Evolutionary conservation across 2,797 vertebrate genomes (phyloP), one percentile per base, ranked within the genome.

Genomic region (Pipistrellus pipistrellus): DNA sequence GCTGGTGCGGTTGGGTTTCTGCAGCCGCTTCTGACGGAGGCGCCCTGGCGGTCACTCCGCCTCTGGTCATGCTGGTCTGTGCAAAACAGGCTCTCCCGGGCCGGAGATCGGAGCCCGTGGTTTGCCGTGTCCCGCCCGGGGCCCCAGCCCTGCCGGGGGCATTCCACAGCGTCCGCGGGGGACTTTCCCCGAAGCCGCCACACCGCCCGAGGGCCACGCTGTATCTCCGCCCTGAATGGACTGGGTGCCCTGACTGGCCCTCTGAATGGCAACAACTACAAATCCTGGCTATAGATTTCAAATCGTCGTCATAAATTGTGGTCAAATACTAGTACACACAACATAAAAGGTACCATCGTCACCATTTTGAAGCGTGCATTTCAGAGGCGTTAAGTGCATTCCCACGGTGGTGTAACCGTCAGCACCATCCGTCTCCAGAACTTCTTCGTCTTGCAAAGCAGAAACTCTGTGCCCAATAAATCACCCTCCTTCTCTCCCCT

Each of bases 231-330:
- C 8, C 44, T 77, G 27, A n/a, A 14, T 30, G 17, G 23, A 18
- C 59, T 18, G 44, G 12, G 53, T 25, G 68, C 27, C 44, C 17
- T 20, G 69, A 53, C 27, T 11, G 21, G 77, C 3, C 2, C 25
- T 89, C 73, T 77, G 69, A 69, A 85, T 91, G 32, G 88, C 96
- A 82, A 23, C 46, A 66, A 66, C 38, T 72, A 72, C 68, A 87
- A 86, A 69, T 90, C 38, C n/a, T 92, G 57, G 41, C 44, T 84
- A 13, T n/a, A 14, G 55, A 55, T n/a, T 76, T 57, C 35, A 91
- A 80, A 62, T 30, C 59, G 12, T 30, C 25, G 12, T 30, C 27
- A 0, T 44, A 68, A 38, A 66, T n/a, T 46, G 9, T 35, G 27
- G 59, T 55, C 23, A 96, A 64, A 85, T 13, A 59, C 57, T 21